Evolutionary conservation across 1,140 invertebrate species (phyloP).

Genomic region (Brachystomella parvula): DNA sequence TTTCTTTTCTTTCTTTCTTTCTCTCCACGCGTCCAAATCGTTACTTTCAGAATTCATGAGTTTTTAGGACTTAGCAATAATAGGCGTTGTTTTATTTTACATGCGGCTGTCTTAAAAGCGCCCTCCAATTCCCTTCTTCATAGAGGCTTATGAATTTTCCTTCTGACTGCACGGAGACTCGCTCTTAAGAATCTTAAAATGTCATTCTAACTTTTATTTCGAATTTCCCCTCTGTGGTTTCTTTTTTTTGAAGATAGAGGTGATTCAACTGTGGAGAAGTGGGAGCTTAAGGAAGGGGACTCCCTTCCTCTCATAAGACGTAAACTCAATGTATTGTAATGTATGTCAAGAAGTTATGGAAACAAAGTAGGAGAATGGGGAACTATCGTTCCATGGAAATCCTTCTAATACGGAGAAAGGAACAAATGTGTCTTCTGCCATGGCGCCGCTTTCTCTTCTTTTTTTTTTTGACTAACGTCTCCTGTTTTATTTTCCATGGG

Average conservation of each 20-base stretch:
- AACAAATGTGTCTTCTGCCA: background rate
- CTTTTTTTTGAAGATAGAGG: no score
- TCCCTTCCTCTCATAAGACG: background rate
- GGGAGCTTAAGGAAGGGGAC: no score
- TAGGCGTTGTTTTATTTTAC: background rate
- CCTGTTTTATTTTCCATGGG: slow-evolving; percentile 22
- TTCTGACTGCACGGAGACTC: background rate
- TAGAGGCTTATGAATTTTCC: background rate
- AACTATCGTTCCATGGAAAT: slow-evolving; percentile 29
- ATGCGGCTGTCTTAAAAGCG: background rate
- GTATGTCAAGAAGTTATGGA: slow-evolving; percentile 33
- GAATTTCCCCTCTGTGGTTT: background rate
- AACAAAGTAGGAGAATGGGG: slow-evolving; percentile 24
- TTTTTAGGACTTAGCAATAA: background rate
- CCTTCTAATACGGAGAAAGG: slow-evolving; percentile 5
- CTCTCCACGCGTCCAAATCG: background rate
- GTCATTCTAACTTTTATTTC: background rate
- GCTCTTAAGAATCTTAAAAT: background rate
- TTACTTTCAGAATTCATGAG: background rate
- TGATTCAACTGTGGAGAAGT: no score
- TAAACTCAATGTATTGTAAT: background rate
- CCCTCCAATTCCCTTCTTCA: background rate
- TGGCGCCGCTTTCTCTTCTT: slow-evolving; percentile 23
- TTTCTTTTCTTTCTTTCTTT: background rate
- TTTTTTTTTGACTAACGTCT: slow-evolving; percentile 30